Evolutionary conservation across 2,797 vertebrate species (phyloP).

Genomic region (Gephyroberyx darwinii): DNA sequence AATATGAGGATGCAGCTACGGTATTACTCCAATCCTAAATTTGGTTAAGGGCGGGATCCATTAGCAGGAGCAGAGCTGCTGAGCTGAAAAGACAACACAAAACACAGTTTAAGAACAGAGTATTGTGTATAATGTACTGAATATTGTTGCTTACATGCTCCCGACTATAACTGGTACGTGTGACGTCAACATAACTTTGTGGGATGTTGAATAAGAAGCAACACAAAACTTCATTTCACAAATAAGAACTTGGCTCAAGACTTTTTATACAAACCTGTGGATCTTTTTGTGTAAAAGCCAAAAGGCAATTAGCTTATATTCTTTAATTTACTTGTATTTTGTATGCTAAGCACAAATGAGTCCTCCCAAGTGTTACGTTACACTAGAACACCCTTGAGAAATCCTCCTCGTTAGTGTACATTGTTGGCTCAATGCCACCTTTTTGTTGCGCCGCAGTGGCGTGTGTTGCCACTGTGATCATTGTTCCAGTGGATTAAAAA

Average conservation of each 20-base stretch:
- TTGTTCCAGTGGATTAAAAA: slow-evolving; percentile 28
- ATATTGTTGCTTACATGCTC: slow-evolving; percentile 28
- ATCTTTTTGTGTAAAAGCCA: slow-evolving; percentile 30
- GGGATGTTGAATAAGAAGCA: slow-evolving; percentile 48
- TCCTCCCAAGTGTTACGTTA: slow-evolving; percentile 50
- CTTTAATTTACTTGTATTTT: slow-evolving; percentile 56
- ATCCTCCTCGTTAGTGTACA: slow-evolving; percentile 59
- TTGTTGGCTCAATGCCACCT: slow-evolving; percentile 59
- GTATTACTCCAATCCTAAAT: slow-evolving; percentile 25
- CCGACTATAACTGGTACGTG: slow-evolving; percentile 16
- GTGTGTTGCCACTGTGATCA: slow-evolving; percentile 45
- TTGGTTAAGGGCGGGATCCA: slow-evolving; percentile 11
- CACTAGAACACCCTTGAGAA: slow-evolving; percentile 45
- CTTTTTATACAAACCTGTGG: slow-evolving; percentile 44
- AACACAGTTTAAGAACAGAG: slow-evolving; percentile 7
- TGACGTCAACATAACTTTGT: slow-evolving; percentile 43
- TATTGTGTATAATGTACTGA: slow-evolving; percentile 16
- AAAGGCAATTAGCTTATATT: slow-evolving; percentile 71
- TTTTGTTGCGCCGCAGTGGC: slow-evolving; percentile 35
- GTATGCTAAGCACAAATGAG: slow-evolving; percentile 42
- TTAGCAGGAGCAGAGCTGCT: slow-evolving; percentile 22
- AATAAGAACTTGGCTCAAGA: slow-evolving; percentile 31
- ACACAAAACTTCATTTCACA: slow-evolving; percentile 46
- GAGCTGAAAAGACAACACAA: slow-evolving; percentile 28
- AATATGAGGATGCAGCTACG: slow-evolving; percentile 22